Base-by-base conservation (phyloP, 2,888 invertebrate genomes). In the Caenorhabditis sulstoni region DNA sequence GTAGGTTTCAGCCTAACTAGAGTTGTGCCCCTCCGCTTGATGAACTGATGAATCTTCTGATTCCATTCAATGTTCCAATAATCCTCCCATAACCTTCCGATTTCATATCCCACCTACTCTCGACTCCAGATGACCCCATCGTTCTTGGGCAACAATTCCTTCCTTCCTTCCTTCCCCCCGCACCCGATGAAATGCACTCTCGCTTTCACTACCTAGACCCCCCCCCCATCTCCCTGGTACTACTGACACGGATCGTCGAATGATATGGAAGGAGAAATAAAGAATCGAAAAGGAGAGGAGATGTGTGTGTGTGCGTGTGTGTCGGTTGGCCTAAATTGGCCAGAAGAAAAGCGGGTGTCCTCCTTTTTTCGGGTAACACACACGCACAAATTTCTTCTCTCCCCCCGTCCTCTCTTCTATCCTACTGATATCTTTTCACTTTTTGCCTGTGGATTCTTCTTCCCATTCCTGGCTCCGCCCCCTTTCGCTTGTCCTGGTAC, bases 281-380 rank as follows among this genome's bases (percentile, higher is more conserved):
- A 29, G 29, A 29, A 7, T 5, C 7, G 29, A 7, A 29, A 7
- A 7, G 29, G 29, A 7, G 29, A 29, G 29, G 29, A 7, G 7
- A 29, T 29, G 29, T 29, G 29, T 29, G 29, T 29, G 29, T 29
- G 4, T 29, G 29, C 7, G 29, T 7, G 29, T 29, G 29, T 29
- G 35, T 44, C 39, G 50, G 70, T 70, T 71, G 70, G 70, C 70
- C 70, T 71, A 71, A 71, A 71, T 71, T 71, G 70, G 70, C 16
- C 8, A 41, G 50, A 29, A 29, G 29, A 29, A 29, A 7, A 7
- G 29, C 29, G 41, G 57, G 41, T 64, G 62, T 64, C 71, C 62
- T 71, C 71, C 71, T 71, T 71, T 71, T 71, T 64, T 71, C 49
- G 47, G 49, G 37, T 55, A 44, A 41, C 47, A 20, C 16, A 16